Evolutionary conservation across 2,888 invertebrate species (phyloP).

Genomic region (Acronicta leporina): DNA sequence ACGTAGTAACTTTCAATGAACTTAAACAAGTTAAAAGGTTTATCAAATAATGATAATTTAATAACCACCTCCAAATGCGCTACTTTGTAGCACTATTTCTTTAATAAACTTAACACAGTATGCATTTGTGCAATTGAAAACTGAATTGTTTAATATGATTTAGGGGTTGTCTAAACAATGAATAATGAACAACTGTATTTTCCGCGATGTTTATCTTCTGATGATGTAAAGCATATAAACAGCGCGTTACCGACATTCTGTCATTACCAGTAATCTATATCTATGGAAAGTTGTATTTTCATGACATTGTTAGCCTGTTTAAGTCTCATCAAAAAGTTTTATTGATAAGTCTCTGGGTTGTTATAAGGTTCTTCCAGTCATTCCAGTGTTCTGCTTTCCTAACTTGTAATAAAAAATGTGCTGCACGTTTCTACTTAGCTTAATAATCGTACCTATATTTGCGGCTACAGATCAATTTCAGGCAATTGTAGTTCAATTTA

Average conservation of each 20-base stretch:
- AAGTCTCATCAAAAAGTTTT: too few relatives aligned
- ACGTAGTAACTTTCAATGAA: too few relatives aligned
- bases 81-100: too few relatives aligned
- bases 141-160: background rate
- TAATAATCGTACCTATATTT: background rate
- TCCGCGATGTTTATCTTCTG: constrained; percentile 11
- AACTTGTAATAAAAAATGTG: background rate
- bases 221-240: constrained; percentile 1
- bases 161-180: background rate
- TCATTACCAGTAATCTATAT: constrained; percentile 4
- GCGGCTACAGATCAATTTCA: constrained; percentile 2
- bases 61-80: too few relatives aligned
- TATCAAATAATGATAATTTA: too few relatives aligned
- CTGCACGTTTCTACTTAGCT: background rate
- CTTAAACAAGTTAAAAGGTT: too few relatives aligned
- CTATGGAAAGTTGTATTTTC: background rate
- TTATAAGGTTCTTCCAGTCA: too few relatives aligned
- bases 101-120: too few relatives aligned
- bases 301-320: background rate
- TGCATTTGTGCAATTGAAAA: too few relatives aligned
- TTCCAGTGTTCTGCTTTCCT: too few relatives aligned
- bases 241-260: background rate
- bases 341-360: too few relatives aligned
- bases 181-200: constrained; percentile 1
- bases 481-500: background rate